Evolutionary conservation across 2,797 vertebrate species (phyloP).

Genomic region (Lepilemur ruficaudatus): DNA sequence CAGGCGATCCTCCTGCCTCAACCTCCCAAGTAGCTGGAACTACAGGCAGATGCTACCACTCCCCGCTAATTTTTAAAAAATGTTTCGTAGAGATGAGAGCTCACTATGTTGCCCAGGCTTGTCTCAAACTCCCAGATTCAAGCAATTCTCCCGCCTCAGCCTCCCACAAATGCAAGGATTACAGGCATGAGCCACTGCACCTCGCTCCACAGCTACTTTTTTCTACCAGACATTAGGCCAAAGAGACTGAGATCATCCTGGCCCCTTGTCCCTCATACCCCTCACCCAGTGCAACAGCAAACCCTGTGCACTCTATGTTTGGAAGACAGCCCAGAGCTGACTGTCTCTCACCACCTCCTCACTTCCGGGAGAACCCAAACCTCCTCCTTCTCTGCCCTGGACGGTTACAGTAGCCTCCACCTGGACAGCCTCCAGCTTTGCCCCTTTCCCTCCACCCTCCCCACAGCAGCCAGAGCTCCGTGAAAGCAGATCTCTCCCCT

Average conservation of each 20-base stretch:
- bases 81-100: too few species aligned
- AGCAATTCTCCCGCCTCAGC: not conserved
- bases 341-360: not conserved
- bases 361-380: not conserved
- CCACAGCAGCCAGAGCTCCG: not conserved
- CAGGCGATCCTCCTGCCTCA: not conserved
- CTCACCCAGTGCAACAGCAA: not conserved
- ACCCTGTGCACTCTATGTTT: not conserved
- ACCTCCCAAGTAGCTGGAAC: not conserved
- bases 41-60: not conserved
- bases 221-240: not conserved
- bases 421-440: not conserved
- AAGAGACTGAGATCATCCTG: not conserved
- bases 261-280: not conserved
- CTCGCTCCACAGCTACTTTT: not conserved
- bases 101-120: too few species aligned
- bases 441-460: not conserved
- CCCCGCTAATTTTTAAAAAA: too few species aligned
- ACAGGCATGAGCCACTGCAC: not conserved
- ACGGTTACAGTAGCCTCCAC: not conserved
- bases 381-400: not conserved
- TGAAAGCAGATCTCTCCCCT: too few species aligned
- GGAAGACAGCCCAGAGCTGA: not conserved
- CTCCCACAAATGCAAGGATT: not conserved
- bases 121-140: too few species aligned